Evolutionary conservation across 1,140 invertebrate genomes (phyloP).

Genomic region (Lepeophtheirus salmonis): DNA sequence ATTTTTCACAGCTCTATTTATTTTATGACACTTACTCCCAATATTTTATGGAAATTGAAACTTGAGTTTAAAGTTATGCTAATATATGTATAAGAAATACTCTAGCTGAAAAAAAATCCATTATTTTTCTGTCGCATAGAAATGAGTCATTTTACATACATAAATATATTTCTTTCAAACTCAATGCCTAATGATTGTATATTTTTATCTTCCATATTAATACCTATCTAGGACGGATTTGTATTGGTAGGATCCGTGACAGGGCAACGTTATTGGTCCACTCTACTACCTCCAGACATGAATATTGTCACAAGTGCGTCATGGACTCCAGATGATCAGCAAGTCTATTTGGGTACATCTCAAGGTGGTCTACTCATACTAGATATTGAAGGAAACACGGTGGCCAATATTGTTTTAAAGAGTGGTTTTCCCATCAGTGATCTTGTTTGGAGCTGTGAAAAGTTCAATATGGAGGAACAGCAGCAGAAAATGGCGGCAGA

Average conservation of each 20-base stretch:
- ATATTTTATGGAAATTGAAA: too few relatives aligned
- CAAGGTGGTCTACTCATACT: conserved; percentile 75
- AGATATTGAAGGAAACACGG: conserved; percentile 85
- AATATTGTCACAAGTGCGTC: conserved; percentile 54
- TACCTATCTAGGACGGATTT: conserved; percentile 61
- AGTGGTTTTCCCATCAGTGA: conserved; percentile 53
- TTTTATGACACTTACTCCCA: too few relatives aligned
- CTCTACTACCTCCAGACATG: conserved; percentile 80
- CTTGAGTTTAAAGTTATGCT: too few relatives aligned
- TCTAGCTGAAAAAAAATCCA: too few relatives aligned
- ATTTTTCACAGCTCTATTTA: too few relatives aligned
- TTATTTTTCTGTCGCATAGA: too few relatives aligned
- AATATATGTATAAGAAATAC: too few relatives aligned
- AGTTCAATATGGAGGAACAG: conserved; percentile 92
- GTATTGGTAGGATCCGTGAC: conserved; percentile 87
- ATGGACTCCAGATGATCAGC: conserved; percentile 92
- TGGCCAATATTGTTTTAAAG: conserved; percentile 64
- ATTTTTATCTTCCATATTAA: too few relatives aligned
- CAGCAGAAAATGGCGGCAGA: conserved; percentile 30
- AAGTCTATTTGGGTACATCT: conserved; percentile 34
- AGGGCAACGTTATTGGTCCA: conserved; percentile 94
- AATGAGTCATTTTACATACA: too few relatives aligned
- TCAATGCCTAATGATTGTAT: too few relatives aligned
- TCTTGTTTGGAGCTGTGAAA: conserved; percentile 91
- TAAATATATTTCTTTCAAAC: too few relatives aligned